Evolutionary conservation across 2,888 invertebrate genomes (phyloP).

Genomic region (Cephus pygmeus): DNA sequence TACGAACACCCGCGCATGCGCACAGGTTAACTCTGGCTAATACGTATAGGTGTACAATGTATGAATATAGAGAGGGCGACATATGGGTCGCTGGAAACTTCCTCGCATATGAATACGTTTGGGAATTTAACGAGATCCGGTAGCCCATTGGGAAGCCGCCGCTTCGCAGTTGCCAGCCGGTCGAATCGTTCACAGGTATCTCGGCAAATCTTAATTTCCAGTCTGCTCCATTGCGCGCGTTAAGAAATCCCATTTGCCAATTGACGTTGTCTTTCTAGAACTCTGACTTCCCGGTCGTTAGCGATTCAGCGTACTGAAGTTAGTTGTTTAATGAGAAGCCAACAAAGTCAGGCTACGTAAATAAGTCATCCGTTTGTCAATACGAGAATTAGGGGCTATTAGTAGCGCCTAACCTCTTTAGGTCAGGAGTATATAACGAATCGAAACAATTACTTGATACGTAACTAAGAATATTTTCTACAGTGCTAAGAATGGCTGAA

Average conservation of each 20-base stretch:
- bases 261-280: neutral
- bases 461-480: neutral
- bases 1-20: neutral
- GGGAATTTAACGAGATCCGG: slow-evolving; percentile 8
- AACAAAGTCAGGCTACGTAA: neutral
- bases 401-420: neutral
- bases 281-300: neutral
- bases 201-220: neutral
- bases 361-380: neutral
- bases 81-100: slow-evolving; percentile 28
- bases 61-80: neutral
- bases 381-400: neutral
- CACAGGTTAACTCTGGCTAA: neutral
- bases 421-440: neutral
- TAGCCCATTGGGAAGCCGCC: neutral
- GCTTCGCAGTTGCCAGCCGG: neutral
- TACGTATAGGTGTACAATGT: neutral
- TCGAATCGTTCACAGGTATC: neutral
- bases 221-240: neutral
- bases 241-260: neutral
- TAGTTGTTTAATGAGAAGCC: neutral
- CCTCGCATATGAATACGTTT: slow-evolving; percentile 31
- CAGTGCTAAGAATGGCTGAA: neutral
- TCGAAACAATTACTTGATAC: neutral
- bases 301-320: neutral